These are phyloP conservation scores for Percina caprodes DNA, from an alignment of 2,113 vertebrate species.

Conservation along the genomic window DNA sequence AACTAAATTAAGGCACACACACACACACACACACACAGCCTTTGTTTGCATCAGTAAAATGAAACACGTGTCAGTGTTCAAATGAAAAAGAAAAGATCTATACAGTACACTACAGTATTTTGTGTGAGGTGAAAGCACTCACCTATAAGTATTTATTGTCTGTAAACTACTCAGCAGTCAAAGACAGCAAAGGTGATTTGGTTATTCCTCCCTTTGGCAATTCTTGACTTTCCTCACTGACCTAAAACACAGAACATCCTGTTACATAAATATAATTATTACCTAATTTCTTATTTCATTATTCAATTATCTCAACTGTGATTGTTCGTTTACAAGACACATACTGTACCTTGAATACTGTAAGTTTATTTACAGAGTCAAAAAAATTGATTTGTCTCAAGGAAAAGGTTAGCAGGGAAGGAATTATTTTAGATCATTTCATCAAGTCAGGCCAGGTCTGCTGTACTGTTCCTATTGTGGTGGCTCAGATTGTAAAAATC, in stretches of 20 bases:
- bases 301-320: not conserved
- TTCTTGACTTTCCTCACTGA: not conserved
- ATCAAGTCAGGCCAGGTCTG: not conserved
- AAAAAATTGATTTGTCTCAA: not conserved
- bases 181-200: not conserved
- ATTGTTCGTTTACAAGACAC: not conserved
- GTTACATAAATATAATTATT: not conserved
- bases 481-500: slow-evolving; percentile 9
- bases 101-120: not conserved
- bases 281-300: slow-evolving; percentile 21
- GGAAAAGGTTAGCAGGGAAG: not conserved
- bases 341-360: not conserved
- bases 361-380: not conserved
- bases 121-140: not conserved
- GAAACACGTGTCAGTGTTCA: not conserved
- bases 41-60: not conserved
- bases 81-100: not conserved
- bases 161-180: not conserved
- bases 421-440: not conserved
- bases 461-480: not conserved
- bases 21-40: not conserved
- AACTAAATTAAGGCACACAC: not conserved
- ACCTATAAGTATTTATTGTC: not conserved
- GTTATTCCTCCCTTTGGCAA: not conserved
- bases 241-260: not conserved